Percentiles rank a stretch among this genome's conserved stretches.
These are phyloP conservation scores for Anniella stebbinsi DNA, from an alignment of 2,797 vertebrate species.

Conservation along the genomic window DNA sequence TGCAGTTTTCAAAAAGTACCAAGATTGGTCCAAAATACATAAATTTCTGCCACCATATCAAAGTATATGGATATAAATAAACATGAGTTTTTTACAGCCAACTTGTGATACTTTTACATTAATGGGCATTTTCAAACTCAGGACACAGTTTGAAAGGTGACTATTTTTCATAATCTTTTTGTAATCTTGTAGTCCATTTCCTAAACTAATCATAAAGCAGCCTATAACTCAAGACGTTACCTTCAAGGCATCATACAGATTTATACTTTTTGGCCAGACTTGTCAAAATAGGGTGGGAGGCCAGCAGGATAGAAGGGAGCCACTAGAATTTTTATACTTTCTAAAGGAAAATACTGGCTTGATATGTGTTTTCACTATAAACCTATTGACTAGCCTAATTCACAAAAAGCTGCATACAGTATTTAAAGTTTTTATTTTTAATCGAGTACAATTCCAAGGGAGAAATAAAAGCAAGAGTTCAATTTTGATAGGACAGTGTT, in stretches of 20 bases:
- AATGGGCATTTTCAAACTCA: slow-evolving; percentile 36
- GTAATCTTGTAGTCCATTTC: slow-evolving; percentile 26
- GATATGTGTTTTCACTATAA: slow-evolving; percentile 62
- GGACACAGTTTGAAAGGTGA: slow-evolving; percentile 29
- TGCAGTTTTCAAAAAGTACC: slow-evolving; percentile 36
- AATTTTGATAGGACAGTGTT: not conserved
- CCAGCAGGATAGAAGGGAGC: slow-evolving; percentile 29
- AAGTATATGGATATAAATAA: slow-evolving; percentile 16
- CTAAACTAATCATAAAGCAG: slow-evolving; percentile 50
- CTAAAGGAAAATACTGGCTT: slow-evolving; percentile 61
- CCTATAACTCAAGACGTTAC: slow-evolving; percentile 67
- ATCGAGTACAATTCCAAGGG: slow-evolving; percentile 33
- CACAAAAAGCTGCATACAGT: slow-evolving; percentile 44
- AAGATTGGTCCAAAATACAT: slow-evolving; percentile 14
- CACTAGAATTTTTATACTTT: slow-evolving; percentile 54
- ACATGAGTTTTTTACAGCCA: slow-evolving; percentile 25
- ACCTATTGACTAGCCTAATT: slow-evolving; percentile 59
- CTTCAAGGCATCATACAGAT: slow-evolving; percentile 60
- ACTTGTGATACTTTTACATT: slow-evolving; percentile 14
- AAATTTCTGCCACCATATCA: not conserved
- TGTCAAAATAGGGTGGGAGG: slow-evolving; percentile 35
- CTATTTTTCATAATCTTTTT: slow-evolving; percentile 10
- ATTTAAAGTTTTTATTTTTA: slow-evolving; percentile 43
- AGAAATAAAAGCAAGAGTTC: slow-evolving; percentile 19
- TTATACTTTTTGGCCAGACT: slow-evolving; percentile 64